phyloP scores from a whole-genome alignment of 2,888 invertebrate genomes.

The Drosophila falleni region DNA sequence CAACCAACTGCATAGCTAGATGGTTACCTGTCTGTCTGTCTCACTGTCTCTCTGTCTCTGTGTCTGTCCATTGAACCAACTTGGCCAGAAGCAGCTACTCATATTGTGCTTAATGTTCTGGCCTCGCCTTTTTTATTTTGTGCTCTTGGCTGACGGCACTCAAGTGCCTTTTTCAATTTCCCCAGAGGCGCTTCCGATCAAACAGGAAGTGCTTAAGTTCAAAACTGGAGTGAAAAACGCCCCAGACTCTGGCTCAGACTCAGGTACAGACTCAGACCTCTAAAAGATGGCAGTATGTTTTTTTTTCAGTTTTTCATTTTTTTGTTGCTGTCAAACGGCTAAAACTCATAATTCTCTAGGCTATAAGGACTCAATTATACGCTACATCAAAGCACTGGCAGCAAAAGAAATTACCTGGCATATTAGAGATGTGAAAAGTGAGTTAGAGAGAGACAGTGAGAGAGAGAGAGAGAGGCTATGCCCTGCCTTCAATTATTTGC shows the following conservation, averaged over 20 bases:
- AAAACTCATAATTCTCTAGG: conserved; percentile 21
- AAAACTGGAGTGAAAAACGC: conserved; percentile 69
- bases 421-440: background rate
- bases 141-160: conserved; percentile 62
- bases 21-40: conserved; percentile 36
- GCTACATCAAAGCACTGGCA: conserved; percentile 10
- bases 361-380: conserved; percentile 4
- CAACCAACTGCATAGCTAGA: conserved; percentile 57
- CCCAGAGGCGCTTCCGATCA: conserved; percentile 84
- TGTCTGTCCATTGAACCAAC: conserved; percentile 20
- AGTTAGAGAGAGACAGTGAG: background rate
- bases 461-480: background rate
- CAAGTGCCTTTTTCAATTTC: conserved; percentile 84
- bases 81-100: conserved; percentile 61
- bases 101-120: conserved; percentile 67
- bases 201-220: conserved; percentile 85
- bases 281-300: conserved; percentile 16
- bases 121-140: conserved; percentile 34
- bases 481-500: background rate
- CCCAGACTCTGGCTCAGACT: conserved; percentile 13
- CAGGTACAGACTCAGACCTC: background rate
- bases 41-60: conserved; percentile 24
- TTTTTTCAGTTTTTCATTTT: background rate
- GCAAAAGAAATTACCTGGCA: background rate
- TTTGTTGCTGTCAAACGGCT: conserved; percentile 9